A percentile compares a stretch with the other conserved stretches of the same genome.
Evolutionary conservation across 2,797 vertebrate species (phyloP).

Genomic region (Sciurus carolinensis): DNA sequence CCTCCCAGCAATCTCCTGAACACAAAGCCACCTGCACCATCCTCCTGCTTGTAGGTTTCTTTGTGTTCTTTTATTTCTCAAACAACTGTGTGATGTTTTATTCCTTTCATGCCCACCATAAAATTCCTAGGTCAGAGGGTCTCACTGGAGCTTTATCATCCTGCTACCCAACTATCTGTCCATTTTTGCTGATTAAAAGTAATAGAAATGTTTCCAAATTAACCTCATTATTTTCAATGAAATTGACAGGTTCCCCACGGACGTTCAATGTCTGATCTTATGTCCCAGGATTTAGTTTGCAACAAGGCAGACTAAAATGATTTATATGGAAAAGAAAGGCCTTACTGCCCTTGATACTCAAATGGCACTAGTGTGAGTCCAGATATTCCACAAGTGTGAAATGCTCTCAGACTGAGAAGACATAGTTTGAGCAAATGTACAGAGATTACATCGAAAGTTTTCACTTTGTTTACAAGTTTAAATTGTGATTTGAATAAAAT

Average conservation of each 20-base stretch:
- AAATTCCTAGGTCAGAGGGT: neutral
- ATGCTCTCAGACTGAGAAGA: too few species aligned
- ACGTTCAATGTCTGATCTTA: neutral
- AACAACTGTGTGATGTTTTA: neutral
- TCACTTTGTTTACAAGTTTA: too few species aligned
- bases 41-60: neutral
- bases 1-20: too few species aligned
- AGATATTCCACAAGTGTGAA: neutral
- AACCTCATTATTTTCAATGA: neutral
- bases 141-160: neutral
- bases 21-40: neutral
- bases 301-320: neutral
- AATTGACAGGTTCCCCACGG: neutral
- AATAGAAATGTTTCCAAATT: neutral
- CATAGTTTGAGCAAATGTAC: too few species aligned
- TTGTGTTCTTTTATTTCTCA: conserved; percentile 21
- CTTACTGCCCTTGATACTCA: neutral
- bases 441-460: too few species aligned
- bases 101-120: neutral
- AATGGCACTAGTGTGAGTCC: neutral
- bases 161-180: neutral
- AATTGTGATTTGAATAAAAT: too few species aligned
- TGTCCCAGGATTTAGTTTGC: neutral
- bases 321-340: neutral
- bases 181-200: conserved; percentile 32